Conservation (phyloP, 2,113 vertebrate genomes). For the Sinocyclocheilus rhinocerous region DNA sequence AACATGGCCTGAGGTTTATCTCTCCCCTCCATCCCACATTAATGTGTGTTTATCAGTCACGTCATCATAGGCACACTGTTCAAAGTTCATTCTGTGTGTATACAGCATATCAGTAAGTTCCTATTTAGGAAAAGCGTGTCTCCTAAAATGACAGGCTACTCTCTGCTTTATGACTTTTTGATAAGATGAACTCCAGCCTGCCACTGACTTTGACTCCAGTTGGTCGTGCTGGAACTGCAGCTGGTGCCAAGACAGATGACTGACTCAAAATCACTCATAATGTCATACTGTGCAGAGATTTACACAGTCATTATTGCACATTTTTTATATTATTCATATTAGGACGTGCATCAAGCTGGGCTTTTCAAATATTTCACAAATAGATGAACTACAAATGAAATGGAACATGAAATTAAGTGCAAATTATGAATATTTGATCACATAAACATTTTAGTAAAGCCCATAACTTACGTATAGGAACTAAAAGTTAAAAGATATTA, state of each 20-base stretch:
- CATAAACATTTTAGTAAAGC: not conserved
- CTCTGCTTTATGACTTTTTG: conserved; percentile 42
- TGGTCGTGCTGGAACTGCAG: conserved; percentile 41
- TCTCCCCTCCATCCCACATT: conserved; percentile 5
- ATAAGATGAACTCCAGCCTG: conserved; percentile 38
- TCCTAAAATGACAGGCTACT: not conserved
- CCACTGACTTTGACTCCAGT: conserved; percentile 47
- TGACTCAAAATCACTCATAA: not conserved
- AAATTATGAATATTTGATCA: not conserved
- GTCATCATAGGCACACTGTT: conserved; percentile 41
- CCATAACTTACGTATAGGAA: not conserved
- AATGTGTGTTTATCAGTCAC: conserved; percentile 41
- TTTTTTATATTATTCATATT: not conserved
- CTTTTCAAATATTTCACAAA: not conserved
- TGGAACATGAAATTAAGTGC: not conserved
- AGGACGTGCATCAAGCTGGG: not conserved
- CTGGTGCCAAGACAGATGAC: conserved; percentile 34
- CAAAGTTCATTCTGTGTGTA: conserved; percentile 54
- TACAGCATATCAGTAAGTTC: conserved; percentile 25
- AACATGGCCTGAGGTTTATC: not conserved
- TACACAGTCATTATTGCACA: not conserved
- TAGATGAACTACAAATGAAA: not conserved
- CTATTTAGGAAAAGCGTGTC: conserved; percentile 39
- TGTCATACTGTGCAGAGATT: conserved; percentile 19
- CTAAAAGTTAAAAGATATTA: not conserved